phyloP scores from a whole-genome alignment of 2,888 invertebrate genomes.

The Sinotaia quadrata region DNA sequence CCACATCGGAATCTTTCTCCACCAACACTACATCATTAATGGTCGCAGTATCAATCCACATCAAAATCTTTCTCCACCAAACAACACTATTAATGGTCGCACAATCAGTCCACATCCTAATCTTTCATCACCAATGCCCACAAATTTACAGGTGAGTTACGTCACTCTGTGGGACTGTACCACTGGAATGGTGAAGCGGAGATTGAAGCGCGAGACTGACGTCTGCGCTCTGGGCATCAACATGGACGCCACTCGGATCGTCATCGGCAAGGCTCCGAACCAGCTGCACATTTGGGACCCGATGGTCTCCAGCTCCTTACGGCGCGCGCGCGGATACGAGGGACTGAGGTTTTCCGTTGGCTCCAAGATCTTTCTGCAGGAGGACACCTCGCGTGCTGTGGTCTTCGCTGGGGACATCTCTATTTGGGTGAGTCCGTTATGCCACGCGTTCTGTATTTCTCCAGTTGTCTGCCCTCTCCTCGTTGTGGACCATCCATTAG shows the following conservation, averaged over 20 bases:
- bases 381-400: constrained; percentile 56
- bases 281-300: constrained; percentile 69
- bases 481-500: too few relatives aligned
- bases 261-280: constrained; percentile 64
- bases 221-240: constrained; percentile 67
- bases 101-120: too few relatives aligned
- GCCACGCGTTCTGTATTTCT: too few relatives aligned
- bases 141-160: constrained; percentile 58
- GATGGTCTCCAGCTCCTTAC: constrained; percentile 47
- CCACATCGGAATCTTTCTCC: too few relatives aligned
- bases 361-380: constrained; percentile 62
- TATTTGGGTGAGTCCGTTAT: constrained; percentile 53
- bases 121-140: too few relatives aligned
- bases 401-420: constrained; percentile 68
- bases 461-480: too few relatives aligned
- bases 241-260: constrained; percentile 60
- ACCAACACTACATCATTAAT: too few relatives aligned
- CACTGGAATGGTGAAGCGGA: constrained; percentile 57
- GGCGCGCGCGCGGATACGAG: constrained; percentile 57
- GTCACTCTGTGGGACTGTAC: constrained; percentile 68
- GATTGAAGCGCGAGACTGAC: constrained; percentile 65
- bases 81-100: too few relatives aligned
- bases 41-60: too few relatives aligned
- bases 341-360: constrained; percentile 54
- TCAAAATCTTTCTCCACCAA: too few relatives aligned